Evolutionary conservation across 2,797 vertebrate genomes (phyloP).

Genomic region (Acanthis flammea): DNA sequence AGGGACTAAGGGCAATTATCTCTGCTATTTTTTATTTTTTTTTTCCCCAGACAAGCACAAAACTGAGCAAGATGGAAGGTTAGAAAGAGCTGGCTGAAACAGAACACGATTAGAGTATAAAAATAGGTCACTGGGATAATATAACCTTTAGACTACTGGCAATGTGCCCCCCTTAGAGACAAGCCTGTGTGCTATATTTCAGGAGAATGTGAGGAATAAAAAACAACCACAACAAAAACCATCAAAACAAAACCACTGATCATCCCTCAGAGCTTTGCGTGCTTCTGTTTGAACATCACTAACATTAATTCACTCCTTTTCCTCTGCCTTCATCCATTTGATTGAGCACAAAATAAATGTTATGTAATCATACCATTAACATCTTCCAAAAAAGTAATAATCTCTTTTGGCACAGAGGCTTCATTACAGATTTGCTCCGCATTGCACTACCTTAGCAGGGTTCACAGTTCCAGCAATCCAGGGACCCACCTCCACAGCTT

Average conservation of each 20-base stretch:
- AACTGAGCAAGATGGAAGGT: constrained; percentile 1
- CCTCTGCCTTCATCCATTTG: constrained; percentile 41
- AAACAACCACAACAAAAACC: background rate
- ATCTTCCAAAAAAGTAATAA: constrained; percentile 30
- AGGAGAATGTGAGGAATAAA: constrained; percentile 58
- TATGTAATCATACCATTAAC: constrained; percentile 33
- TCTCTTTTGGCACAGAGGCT: constrained; percentile 11
- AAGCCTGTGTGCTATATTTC: constrained; percentile 36
- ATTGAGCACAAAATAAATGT: constrained; percentile 21
- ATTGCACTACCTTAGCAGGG: background rate
- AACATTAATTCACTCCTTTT: constrained; percentile 43
- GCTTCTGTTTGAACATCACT: constrained; percentile 56
- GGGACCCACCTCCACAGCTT: background rate
- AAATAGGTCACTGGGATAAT: constrained; percentile 76
- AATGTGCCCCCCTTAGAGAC: constrained; percentile 43
- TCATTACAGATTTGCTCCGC: background rate
- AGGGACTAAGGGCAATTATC: background rate
- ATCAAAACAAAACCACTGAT: constrained; percentile 57
- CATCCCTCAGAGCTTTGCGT: constrained; percentile 25
- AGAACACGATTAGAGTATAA: constrained; percentile 46
- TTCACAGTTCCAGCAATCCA: background rate
- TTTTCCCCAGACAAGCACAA: background rate
- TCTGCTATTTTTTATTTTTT: background rate
- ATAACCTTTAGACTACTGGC: constrained; percentile 69
- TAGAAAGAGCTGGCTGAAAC: constrained; percentile 31